phyloP scores from a whole-genome alignment of 2,888 invertebrate species.

The Phymatocera aterrima region DNA sequence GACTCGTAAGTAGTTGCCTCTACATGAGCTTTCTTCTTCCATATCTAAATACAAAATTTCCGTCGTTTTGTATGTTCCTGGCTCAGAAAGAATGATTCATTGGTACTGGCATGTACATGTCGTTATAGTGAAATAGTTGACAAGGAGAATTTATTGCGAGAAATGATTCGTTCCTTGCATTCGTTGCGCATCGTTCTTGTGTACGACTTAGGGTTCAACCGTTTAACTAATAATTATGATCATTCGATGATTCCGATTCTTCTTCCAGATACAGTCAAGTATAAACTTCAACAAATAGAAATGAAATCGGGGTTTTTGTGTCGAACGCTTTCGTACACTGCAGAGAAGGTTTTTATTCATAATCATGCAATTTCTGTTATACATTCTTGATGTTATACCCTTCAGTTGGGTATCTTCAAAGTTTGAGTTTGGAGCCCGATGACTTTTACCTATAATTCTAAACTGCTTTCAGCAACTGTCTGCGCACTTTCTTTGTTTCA shows the following conservation, averaged over 20 bases:
- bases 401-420: too few relatives aligned
- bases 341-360: too few relatives aligned
- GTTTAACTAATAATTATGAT: neutral
- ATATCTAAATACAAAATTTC: neutral
- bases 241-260: neutral
- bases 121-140: neutral
- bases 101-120: too few relatives aligned
- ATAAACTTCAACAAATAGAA: too few relatives aligned
- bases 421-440: neutral
- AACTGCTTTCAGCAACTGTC: neutral
- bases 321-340: too few relatives aligned
- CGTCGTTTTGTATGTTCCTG: neutral
- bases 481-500: neutral
- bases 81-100: neutral
- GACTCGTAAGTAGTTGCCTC: constrained; percentile 66
- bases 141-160: neutral
- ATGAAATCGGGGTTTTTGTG: too few relatives aligned
- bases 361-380: neutral
- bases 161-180: neutral
- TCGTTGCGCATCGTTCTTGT: neutral
- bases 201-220: neutral
- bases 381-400: too few relatives aligned
- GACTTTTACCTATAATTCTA: neutral
- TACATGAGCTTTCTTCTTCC: neutral
- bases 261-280: too few relatives aligned